Percentiles rank a stretch among this genome's conserved stretches.
Evolutionary conservation across 2,888 invertebrate genomes (phyloP).

Genomic region (Cephus spinipes): DNA sequence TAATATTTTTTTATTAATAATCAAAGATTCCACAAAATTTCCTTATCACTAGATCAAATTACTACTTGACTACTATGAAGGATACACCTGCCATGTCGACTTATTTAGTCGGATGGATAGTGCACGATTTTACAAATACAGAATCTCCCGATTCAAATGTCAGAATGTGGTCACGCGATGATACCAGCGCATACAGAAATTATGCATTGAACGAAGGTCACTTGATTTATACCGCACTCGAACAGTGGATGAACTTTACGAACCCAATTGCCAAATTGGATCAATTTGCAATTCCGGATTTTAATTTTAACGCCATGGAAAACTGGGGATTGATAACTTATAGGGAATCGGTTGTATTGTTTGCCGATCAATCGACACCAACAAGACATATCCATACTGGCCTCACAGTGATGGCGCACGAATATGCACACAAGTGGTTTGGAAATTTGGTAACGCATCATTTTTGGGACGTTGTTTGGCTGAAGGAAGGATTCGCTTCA

Average conservation of each 20-base stretch:
- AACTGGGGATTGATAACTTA: constrained; percentile 93
- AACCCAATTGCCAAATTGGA: constrained; percentile 74
- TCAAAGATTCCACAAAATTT: no score
- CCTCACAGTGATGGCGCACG: constrained; percentile 66
- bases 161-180: constrained; percentile 39
- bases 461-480: constrained; percentile 65
- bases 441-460: constrained; percentile 62
- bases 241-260: constrained; percentile 32
- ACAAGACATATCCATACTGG: constrained; percentile 27
- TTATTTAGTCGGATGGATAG: constrained; percentile 51
- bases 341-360: constrained; percentile 59
- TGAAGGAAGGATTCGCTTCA: constrained; percentile 69
- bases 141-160: constrained; percentile 22
- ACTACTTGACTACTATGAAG: constrained; percentile 25
- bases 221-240: constrained; percentile 38
- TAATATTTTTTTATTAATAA: background rate
- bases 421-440: constrained; percentile 70
- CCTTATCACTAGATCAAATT: background rate
- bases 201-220: constrained; percentile 33
- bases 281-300: constrained; percentile 86
- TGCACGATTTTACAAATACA: constrained; percentile 42
- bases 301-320: constrained; percentile 90
- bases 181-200: constrained; percentile 30
- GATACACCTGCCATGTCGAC: constrained; percentile 52
- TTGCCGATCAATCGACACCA: constrained; percentile 30